Conservation (phyloP, 53 echinoderm and acorn worm genomes). For the Apostichopus leukothele region DNA sequence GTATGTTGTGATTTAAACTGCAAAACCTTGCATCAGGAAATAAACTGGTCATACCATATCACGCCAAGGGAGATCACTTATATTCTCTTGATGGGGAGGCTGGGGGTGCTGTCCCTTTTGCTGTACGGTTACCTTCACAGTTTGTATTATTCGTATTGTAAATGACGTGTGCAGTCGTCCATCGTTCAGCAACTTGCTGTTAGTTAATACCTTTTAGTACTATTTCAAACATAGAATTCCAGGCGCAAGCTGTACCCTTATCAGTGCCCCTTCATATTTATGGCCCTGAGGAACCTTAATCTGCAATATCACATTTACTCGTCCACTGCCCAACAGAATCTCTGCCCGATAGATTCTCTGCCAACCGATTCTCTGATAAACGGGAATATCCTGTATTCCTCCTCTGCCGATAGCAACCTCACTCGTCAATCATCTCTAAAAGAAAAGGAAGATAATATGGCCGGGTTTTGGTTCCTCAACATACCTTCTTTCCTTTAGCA, state of each 20-base stretch:
- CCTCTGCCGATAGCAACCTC: background rate
- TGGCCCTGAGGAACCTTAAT: background rate
- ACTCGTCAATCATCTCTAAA: background rate
- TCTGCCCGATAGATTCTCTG: background rate
- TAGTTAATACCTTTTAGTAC: no score
- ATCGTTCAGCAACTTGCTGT: background rate
- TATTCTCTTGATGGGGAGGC: no score
- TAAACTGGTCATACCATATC: no score
- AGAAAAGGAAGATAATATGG: background rate
- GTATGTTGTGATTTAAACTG: no score
- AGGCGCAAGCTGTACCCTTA: background rate
- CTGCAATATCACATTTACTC: background rate
- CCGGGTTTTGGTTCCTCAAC: background rate
- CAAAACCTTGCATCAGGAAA: no score
- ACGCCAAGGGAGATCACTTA: no score
- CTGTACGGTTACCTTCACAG: no score
- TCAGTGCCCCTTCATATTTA: background rate
- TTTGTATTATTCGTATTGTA: no score
- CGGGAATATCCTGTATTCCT: background rate
- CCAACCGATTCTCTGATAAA: background rate
- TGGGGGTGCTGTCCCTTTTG: no score
- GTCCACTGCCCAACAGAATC: background rate
- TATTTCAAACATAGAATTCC: background rate
- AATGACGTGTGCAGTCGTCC: background rate
- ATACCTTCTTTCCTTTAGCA: no score